phyloP scores from a whole-genome alignment of 2,113 vertebrate species.

The Cyprinodon tularosa region DNA sequence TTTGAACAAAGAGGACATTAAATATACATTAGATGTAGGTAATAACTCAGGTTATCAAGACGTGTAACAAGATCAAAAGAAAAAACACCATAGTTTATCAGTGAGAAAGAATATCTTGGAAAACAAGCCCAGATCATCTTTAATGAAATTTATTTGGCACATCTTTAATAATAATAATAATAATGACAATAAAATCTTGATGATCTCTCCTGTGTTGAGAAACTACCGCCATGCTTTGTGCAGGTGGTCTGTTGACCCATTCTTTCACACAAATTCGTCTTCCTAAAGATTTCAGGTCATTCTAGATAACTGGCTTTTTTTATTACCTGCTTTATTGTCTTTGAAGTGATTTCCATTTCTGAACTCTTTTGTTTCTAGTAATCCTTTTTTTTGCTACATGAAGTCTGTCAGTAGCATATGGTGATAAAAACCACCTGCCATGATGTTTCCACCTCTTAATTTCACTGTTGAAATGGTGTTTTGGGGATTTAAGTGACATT shows the following conservation, averaged over 20 bases:
- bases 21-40: neutral
- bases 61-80: neutral
- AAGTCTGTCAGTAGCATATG: no score
- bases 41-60: neutral
- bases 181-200: neutral
- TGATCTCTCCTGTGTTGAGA: neutral
- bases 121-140: neutral
- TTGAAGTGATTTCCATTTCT: neutral
- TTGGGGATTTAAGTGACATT: no score
- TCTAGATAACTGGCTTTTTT: no score
- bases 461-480: no score
- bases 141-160: neutral
- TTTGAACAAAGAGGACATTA: neutral
- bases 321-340: neutral
- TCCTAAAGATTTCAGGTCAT: neutral
- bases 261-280: neutral
- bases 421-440: no score
- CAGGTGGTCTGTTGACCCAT: no score
- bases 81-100: neutral
- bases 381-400: no score
- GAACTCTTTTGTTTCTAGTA: no score
- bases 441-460: no score
- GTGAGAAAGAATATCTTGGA: neutral
- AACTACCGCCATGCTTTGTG: no score
- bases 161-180: no score